Evolutionary conservation across 2,888 invertebrate genomes (phyloP), one percentile per base, ranked within the genome.

Genomic region (Piscicola geometra): DNA sequence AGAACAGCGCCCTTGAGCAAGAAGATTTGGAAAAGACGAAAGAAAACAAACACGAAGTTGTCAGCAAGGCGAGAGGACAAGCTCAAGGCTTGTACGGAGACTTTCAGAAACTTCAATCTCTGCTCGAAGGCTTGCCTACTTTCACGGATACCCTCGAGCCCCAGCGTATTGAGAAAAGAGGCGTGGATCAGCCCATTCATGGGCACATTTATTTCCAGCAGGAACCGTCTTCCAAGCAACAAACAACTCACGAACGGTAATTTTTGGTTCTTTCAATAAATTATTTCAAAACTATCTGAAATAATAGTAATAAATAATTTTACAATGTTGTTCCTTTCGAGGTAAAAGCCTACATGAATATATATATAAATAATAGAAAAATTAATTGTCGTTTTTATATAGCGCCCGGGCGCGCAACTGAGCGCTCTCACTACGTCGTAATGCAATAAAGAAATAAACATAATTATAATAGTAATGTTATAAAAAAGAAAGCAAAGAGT

Each of bases 111-210:
- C 76, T 80, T 33, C 78, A 76, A 64, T 56, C 77, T 21, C 70
- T 79, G 30, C 76, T 80, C 21, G 77, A 76, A 25, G 71, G 76
- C n/a, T 73, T 80, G 75, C 80, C 80, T 12, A 77, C 79, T 21
- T 80, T 79, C 72, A 75, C 78, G 9, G 77, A 78, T 50, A 67
- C 76, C 56, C 33, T 47, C 28, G 76, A 60, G 32, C 70, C 76
- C 9, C 64, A 76, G 50, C 72, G 36, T 50, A 33, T 56, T 28
- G 74, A 76, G 30, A 68, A 36, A 33, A 21, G 74, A 32, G 75
- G 50, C 41, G 60, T 77, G 2, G 75, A 75, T 35, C 71, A 77
- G 71, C 77, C 75, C 47, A 77, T 75, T 9, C 75, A 75, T 56
- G 75, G 75, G 1, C 75, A 75, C 66, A 70, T 71, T 5, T 77